Percentiles rank a stretch among this genome's conserved stretches.
These are phyloP conservation scores for Pelecanoides urinatrix DNA, from an alignment of 2,113 vertebrate species.

Conservation along the genomic window DNA sequence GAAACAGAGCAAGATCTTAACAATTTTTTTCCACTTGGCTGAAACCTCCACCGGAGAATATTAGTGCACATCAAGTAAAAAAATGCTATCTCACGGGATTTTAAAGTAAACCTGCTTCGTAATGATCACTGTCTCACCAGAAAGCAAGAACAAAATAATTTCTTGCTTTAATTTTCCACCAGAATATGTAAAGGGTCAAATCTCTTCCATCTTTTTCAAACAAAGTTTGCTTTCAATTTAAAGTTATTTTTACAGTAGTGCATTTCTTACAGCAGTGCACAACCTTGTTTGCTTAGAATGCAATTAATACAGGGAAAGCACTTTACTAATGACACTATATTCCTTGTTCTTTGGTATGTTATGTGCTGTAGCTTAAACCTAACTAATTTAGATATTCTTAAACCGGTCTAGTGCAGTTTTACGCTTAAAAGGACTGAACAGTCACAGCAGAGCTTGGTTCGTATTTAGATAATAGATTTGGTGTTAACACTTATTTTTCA, in stretches of 20 bases:
- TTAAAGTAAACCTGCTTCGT: background rate
- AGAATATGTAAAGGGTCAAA: background rate
- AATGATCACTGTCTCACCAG: background rate
- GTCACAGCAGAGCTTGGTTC: background rate
- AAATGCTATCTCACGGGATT: background rate
- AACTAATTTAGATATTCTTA: background rate
- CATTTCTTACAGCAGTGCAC: background rate
- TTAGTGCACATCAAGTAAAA: background rate
- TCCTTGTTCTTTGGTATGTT: background rate
- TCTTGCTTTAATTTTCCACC: background rate
- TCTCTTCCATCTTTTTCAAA: background rate
- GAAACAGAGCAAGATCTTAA: background rate
- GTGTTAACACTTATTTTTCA: background rate
- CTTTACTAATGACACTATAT: background rate
- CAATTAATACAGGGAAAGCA: background rate
- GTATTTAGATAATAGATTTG: background rate
- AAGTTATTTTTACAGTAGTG: background rate
- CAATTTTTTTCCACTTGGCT: background rate
- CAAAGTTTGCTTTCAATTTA: background rate
- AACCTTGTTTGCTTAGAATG: background rate
- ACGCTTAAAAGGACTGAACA: background rate
- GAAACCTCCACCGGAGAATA: background rate
- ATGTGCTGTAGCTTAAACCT: background rate
- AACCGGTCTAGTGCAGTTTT: fast-evolving
- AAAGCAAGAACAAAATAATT: background rate